A percentile compares a stretch with the other conserved stretches of the same genome.
Conservation (phyloP, 2,797 vertebrate species). For the Characodon lateralis region DNA sequence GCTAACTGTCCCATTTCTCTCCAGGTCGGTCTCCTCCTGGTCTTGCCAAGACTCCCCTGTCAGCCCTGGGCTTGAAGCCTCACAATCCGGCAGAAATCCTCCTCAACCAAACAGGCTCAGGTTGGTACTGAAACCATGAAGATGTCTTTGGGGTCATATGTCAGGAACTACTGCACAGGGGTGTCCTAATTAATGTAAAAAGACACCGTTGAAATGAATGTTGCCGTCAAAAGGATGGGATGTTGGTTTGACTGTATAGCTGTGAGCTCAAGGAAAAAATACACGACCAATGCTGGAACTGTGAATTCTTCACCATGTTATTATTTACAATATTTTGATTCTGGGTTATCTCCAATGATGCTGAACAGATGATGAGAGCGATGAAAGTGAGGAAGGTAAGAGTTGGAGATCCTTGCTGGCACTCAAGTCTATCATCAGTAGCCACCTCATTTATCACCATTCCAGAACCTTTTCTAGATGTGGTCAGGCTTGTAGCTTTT, state of each 20-base stretch:
- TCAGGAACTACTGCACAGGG: background rate
- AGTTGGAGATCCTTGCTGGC: slow-evolving; percentile 28
- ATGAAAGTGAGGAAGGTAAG: slow-evolving; percentile 89
- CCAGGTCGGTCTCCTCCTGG: slow-evolving; percentile 94
- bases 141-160: background rate
- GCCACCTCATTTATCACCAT: slow-evolving; percentile 7
- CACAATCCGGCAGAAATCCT: slow-evolving; percentile 94
- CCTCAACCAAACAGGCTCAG: slow-evolving; percentile 89
- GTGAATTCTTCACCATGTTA: background rate
- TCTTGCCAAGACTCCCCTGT: slow-evolving; percentile 94
- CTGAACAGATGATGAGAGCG: slow-evolving; percentile 84
- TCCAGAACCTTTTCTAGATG: background rate
- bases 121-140: slow-evolving; percentile 67
- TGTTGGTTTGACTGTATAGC: background rate
- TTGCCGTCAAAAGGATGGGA: background rate
- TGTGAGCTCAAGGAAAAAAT: background rate
- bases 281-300: background rate
- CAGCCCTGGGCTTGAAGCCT: slow-evolving; percentile 93
- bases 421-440: background rate
- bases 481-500: background rate
- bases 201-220: background rate
- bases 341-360: slow-evolving; percentile 67
- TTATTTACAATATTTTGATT: slow-evolving; percentile 46
- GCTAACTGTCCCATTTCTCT: background rate
- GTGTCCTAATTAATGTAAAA: background rate